phyloP scores from a whole-genome alignment of 2,888 invertebrate species.

The Drosophila stalkeri region DNA sequence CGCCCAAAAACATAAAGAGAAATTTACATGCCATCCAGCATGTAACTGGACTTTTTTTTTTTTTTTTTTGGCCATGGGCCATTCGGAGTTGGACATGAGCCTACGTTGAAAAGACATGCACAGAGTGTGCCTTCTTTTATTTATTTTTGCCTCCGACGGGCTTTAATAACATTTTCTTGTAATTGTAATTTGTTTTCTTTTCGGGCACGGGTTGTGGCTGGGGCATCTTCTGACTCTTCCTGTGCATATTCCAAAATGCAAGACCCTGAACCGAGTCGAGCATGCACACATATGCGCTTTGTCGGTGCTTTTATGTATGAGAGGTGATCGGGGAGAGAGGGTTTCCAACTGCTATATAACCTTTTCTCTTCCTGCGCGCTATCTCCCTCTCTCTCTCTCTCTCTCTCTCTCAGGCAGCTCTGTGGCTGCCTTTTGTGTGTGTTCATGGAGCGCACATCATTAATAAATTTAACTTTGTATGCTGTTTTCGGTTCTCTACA shows the following conservation, averaged over 20 bases:
- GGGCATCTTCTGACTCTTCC: constrained; percentile 45
- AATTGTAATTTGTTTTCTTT: constrained; percentile 82
- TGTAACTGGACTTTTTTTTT: constrained; percentile 54
- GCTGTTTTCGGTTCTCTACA: constrained; percentile 53
- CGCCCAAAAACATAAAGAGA: constrained; percentile 65
- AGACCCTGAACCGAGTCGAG: constrained; percentile 12
- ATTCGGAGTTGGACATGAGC: constrained; percentile 58
- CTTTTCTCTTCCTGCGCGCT: constrained; percentile 56
- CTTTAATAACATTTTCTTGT: constrained; percentile 84
- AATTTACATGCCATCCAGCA: constrained; percentile 67
- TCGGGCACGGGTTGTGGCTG: constrained; percentile 16
- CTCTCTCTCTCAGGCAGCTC: neutral
- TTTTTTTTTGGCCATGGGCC: constrained; percentile 66
- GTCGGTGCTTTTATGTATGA: constrained; percentile 69
- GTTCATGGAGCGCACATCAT: constrained; percentile 66
- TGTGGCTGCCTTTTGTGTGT: constrained; percentile 48
- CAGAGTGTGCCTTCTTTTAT: constrained; percentile 49
- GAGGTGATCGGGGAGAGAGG: constrained; percentile 27
- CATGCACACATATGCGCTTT: constrained; percentile 49
- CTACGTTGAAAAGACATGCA: constrained; percentile 53
- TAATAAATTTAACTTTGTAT: constrained; percentile 78
- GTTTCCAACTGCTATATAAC: constrained; percentile 54
- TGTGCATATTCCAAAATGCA: constrained; percentile 33
- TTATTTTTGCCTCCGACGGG: constrained; percentile 66
- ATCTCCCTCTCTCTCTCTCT: neutral